phyloP scores from a whole-genome alignment of 2,797 vertebrate genomes.

The Chaetophractus vellerosus region DNA sequence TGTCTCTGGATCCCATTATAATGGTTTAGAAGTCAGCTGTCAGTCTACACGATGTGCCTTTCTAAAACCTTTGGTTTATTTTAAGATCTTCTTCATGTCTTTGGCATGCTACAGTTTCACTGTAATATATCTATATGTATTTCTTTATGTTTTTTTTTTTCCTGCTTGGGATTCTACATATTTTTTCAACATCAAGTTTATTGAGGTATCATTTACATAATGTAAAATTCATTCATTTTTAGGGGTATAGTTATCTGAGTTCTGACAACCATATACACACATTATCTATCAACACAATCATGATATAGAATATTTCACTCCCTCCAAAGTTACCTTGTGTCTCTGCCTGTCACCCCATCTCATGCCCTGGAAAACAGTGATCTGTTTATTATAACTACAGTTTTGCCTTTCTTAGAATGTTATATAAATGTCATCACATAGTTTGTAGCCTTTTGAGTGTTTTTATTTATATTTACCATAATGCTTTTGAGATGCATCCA shows the following conservation, averaged over 20 bases:
- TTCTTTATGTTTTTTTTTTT: conserved; percentile 54
- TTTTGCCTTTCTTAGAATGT: background rate
- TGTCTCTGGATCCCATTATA: background rate
- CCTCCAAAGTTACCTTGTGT: background rate
- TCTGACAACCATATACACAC: background rate
- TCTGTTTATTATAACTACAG: background rate
- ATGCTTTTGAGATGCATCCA: background rate
- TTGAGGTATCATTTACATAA: conserved; percentile 3
- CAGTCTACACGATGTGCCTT: background rate
- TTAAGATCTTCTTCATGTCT: background rate
- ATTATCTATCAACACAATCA: background rate
- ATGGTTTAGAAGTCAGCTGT: background rate
- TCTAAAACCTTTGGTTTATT: background rate
- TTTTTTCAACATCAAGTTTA: conserved; percentile 3
- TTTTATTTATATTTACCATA: background rate
- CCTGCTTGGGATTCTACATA: background rate
- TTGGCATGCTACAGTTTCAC: background rate
- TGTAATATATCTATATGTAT: background rate
- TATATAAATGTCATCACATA: background rate
- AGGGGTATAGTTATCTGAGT: background rate
- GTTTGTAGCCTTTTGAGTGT: background rate
- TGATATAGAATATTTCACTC: background rate
- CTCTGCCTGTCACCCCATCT: background rate
- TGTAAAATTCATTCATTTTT: background rate
- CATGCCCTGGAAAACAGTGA: background rate